These are phyloP conservation scores for Epirrhoe tristata DNA, from an alignment of 2,888 invertebrate genomes.

Conservation along the genomic window DNA sequence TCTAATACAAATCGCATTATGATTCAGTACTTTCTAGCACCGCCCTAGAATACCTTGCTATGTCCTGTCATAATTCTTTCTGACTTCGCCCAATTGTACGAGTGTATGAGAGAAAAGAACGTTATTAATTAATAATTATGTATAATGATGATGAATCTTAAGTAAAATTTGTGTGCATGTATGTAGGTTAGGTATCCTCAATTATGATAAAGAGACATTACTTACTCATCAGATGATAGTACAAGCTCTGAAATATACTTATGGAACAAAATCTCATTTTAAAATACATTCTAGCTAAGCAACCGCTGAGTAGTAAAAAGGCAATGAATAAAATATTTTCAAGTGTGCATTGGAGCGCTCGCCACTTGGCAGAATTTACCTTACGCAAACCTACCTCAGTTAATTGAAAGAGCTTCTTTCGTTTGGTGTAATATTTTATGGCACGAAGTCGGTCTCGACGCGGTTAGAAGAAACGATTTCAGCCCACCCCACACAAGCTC, in stretches of 20 bases:
- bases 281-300: slow-evolving; percentile 9
- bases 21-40: slow-evolving; percentile 8
- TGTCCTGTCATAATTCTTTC: background rate
- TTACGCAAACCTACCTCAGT: slow-evolving; percentile 78
- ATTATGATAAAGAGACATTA: too few species aligned
- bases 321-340: slow-evolving; percentile 58
- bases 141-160: too few species aligned
- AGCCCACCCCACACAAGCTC: slow-evolving; percentile 63
- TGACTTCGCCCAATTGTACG: too few species aligned
- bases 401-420: slow-evolving; percentile 84
- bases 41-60: background rate
- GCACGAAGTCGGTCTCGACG: slow-evolving; percentile 60
- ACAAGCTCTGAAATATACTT: background rate
- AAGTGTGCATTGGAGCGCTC: slow-evolving; percentile 59
- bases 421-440: slow-evolving; percentile 80
- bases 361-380: slow-evolving; percentile 72
- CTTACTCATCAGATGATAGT: background rate
- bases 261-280: background rate
- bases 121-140: too few species aligned
- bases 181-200: too few species aligned
- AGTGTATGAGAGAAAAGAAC: too few species aligned
- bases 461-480: slow-evolving; percentile 64
- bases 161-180: too few species aligned
- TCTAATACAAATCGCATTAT: slow-evolving; percentile 24
- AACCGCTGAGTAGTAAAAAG: slow-evolving; percentile 36